Evolutionary conservation across 2,113 vertebrate species (phyloP).

Genomic region (Cheirogaleus medius): DNA sequence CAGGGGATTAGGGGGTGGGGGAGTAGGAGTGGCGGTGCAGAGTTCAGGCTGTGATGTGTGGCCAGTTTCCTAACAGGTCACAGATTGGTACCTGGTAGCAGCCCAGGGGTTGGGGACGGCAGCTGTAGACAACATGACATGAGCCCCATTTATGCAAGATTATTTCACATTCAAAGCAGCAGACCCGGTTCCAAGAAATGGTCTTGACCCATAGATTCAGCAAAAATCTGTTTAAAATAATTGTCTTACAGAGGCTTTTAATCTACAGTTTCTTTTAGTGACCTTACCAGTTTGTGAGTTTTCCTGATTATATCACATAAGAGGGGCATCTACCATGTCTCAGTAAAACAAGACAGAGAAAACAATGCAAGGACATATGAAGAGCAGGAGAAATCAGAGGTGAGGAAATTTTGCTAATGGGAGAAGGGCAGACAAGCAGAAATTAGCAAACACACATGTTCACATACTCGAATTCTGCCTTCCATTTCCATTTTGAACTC

Average conservation of each 20-base stretch:
- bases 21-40: no score
- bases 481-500: background rate
- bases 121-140: background rate
- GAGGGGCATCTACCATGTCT: background rate
- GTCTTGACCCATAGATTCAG: background rate
- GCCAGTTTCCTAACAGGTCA: no score
- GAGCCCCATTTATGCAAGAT: background rate
- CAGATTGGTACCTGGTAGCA: no score
- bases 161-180: background rate
- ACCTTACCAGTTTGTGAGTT: background rate
- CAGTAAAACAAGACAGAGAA: background rate
- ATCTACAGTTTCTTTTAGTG: background rate
- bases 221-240: background rate
- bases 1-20: no score
- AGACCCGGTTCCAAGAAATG: background rate
- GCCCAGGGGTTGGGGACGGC: no score
- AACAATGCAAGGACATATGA: background rate
- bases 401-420: background rate
- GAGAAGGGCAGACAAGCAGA: background rate
- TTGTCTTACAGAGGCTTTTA: background rate
- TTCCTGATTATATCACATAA: background rate
- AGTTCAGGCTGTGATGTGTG: no score
- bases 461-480: background rate
- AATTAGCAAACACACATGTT: background rate
- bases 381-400: background rate